Conservation (phyloP, 1,140 invertebrate species). For the Eupeodes corollae region DNA sequence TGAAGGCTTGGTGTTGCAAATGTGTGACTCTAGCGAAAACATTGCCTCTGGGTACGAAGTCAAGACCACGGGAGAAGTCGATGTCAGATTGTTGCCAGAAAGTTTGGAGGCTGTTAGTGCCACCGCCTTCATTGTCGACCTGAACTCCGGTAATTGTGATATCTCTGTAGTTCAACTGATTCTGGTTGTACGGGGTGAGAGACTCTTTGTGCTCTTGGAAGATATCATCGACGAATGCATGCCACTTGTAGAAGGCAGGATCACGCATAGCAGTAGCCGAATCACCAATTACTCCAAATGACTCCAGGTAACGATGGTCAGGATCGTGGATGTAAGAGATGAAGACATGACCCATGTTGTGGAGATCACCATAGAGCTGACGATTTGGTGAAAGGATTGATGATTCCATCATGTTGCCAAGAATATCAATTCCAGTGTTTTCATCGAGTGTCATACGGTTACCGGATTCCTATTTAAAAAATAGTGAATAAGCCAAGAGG, state of each 20-base stretch:
- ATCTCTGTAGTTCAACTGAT: conserved; percentile 48
- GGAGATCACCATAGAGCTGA: conserved; percentile 55
- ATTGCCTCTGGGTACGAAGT: conserved; percentile 59
- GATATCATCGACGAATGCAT: conserved; percentile 66
- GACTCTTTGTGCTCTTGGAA: conserved; percentile 66
- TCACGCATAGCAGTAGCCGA: conserved; percentile 66
- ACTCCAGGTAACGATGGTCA: conserved; percentile 55
- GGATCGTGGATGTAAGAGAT: conserved; percentile 62
- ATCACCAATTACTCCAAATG: conserved; percentile 58
- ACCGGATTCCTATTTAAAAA: conserved; percentile 35
- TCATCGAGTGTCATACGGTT: conserved; percentile 48
- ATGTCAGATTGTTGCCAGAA: conserved; percentile 66
- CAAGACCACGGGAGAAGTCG: conserved; percentile 60
- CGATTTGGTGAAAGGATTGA: conserved; percentile 57
- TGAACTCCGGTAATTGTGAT: conserved; percentile 46
- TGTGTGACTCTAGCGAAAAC: conserved; percentile 62
- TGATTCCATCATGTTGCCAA: conserved; percentile 70
- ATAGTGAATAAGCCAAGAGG: no score
- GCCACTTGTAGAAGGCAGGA: conserved; percentile 77
- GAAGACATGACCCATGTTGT: conserved; percentile 58
- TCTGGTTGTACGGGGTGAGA: conserved; percentile 47
- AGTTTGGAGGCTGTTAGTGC: conserved; percentile 47
- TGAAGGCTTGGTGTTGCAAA: conserved; percentile 61
- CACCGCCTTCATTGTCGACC: conserved; percentile 38
- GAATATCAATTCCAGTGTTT: conserved; percentile 59